phyloP scores from a whole-genome alignment of 1,140 invertebrate genomes.

The Macrotrachela quadricornifera region DNA sequence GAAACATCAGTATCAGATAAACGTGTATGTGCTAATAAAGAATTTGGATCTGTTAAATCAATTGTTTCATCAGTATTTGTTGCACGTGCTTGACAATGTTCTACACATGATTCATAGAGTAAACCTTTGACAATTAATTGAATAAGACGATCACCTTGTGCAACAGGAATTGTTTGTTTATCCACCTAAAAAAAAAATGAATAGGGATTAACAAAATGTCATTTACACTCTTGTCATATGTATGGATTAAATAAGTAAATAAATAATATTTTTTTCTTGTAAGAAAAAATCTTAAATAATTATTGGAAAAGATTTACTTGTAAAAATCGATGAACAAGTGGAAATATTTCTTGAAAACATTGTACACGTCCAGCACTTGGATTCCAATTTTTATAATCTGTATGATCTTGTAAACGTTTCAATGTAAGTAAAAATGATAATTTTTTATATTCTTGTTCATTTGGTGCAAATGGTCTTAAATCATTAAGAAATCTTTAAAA shows the following conservation, averaged over 20 bases:
- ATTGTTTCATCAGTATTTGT: conserved; percentile 26
- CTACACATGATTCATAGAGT: conserved; percentile 82
- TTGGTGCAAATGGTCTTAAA: conserved; percentile 62
- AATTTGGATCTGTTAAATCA: neutral
- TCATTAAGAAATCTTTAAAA: conserved; percentile 39
- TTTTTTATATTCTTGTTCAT: conserved; percentile 79
- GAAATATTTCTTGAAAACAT: conserved; percentile 52
- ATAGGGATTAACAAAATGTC: no score
- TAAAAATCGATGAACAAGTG: conserved; percentile 66
- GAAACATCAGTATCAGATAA: conserved; percentile 54
- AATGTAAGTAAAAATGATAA: conserved; percentile 73
- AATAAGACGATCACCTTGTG: conserved; percentile 65
- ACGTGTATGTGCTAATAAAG: conserved; percentile 10
- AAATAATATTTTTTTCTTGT: no score
- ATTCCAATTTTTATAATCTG: conserved; percentile 29
- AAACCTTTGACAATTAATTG: conserved; percentile 66
- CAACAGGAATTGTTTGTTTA: conserved; percentile 24
- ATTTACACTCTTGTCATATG: no score
- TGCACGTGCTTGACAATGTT: conserved; percentile 78
- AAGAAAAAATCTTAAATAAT: no score
- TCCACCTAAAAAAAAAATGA: neutral
- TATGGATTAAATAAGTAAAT: no score
- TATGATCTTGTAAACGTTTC: conserved; percentile 45
- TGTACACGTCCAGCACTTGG: conserved; percentile 46
- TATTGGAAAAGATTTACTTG: conserved; percentile 34